Evolutionary conservation across 2,797 vertebrate species (phyloP).

Genomic region (Melanotaenia boesemani): DNA sequence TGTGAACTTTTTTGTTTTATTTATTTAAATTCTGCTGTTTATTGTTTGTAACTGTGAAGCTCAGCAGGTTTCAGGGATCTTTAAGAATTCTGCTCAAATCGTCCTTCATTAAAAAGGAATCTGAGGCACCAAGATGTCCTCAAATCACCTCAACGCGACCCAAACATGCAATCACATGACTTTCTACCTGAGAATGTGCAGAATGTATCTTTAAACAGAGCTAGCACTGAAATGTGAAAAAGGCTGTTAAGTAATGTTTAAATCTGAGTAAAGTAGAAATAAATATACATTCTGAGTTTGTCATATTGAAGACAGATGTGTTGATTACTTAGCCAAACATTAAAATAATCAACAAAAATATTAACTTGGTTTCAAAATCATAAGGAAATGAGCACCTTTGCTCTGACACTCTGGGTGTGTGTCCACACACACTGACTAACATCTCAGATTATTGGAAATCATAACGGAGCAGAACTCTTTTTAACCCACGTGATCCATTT

Average conservation of each 20-base stretch:
- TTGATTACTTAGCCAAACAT: neutral
- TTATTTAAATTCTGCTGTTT: constrained; percentile 1
- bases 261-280: too few species aligned
- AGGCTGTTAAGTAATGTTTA: too few species aligned
- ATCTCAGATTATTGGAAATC: too few species aligned
- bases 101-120: neutral
- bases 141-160: neutral
- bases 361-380: neutral
- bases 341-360: neutral
- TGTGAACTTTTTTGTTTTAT: neutral
- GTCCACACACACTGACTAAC: too few species aligned
- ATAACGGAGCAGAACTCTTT: too few species aligned
- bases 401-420: too few species aligned
- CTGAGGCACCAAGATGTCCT: neutral
- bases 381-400: too few species aligned
- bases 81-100: neutral
- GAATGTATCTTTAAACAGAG: neutral
- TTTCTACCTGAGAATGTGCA: neutral
- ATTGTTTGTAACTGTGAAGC: constrained; percentile 8
- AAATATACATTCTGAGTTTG: too few species aligned
- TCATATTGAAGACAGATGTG: too few species aligned
- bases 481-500: too few species aligned
- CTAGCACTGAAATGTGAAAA: neutral
- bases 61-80: constrained; percentile 7
- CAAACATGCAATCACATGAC: neutral